Conservation (phyloP, 1,140 invertebrate species). For the Heterodera schachtii region DNA sequence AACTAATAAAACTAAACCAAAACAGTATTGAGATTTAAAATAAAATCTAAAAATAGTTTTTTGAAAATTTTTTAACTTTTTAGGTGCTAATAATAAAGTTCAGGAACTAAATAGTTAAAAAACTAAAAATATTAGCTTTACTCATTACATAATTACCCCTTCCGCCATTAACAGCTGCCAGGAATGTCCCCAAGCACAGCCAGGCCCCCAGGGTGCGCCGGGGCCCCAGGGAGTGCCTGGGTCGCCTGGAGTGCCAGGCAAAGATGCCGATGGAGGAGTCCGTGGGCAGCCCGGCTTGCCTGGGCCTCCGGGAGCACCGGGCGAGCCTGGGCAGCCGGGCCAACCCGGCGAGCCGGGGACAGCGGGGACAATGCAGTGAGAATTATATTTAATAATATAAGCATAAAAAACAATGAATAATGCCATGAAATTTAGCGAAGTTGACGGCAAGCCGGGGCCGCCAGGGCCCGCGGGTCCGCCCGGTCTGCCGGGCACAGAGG, state of each 20-base stretch:
- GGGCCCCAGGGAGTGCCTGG: slow-evolving; percentile 47
- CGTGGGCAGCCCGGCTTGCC: slow-evolving; percentile 24
- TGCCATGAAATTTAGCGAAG: slow-evolving; percentile 3
- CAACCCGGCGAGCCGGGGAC: slow-evolving; percentile 14
- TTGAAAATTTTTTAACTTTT: no score
- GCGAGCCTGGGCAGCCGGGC: slow-evolving; percentile 8
- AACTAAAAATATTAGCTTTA: not conserved
- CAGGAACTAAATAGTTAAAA: not conserved
- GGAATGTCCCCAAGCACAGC: slow-evolving; percentile 1
- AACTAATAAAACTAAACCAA: no score
- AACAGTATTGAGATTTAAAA: no score
- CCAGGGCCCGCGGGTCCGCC: slow-evolving; percentile 9
- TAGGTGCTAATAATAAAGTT: not conserved
- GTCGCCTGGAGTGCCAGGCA: slow-evolving; percentile 43
- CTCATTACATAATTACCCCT: not conserved
- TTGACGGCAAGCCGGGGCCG: slow-evolving; percentile 14
- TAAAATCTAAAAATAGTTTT: no score
- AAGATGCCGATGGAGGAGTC: slow-evolving; percentile 34
- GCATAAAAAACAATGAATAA: no score
- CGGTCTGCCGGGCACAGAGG: slow-evolving; percentile 14
- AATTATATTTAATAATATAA: not conserved
- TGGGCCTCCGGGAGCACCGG: slow-evolving; percentile 12
- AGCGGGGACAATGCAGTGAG: not conserved
- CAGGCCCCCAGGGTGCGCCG: slow-evolving; percentile 5
- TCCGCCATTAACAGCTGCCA: slow-evolving; percentile 1